Evolutionary conservation across 2,888 invertebrate species (phyloP).

Genomic region (Bimastos eiseni): DNA sequence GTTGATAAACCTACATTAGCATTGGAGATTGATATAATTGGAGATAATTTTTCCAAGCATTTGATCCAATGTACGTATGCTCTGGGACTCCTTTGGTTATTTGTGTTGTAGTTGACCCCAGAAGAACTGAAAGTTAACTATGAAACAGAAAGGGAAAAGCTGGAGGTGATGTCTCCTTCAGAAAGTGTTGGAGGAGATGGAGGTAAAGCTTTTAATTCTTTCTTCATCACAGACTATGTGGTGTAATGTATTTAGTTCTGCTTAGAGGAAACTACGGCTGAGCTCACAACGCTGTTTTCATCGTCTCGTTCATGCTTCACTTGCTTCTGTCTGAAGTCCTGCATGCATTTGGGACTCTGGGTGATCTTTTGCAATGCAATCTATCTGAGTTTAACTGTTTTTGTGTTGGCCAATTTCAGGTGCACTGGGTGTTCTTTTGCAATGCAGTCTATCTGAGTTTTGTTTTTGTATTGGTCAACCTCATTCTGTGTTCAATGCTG

Average conservation of each 20-base stretch:
- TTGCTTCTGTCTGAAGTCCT: not conserved
- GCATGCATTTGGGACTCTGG: not conserved
- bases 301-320: not conserved
- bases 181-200: slow-evolving; percentile 19
- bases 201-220: not conserved
- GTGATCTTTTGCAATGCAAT: no score
- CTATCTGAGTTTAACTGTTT: no score
- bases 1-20: no score
- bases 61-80: no score
- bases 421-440: no score
- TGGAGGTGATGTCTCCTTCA: slow-evolving; percentile 67
- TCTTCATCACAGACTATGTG: not conserved
- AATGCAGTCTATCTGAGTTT: no score
- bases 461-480: no score
- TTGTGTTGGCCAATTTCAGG: no score
- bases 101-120: slow-evolving; percentile 62
- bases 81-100: not conserved
- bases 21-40: no score
- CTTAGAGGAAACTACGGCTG: not conserved
- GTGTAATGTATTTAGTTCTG: not conserved
- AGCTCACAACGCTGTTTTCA: not conserved
- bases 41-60: no score
- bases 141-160: slow-evolving; percentile 68
- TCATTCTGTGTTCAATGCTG: no score
- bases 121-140: slow-evolving; percentile 69